A percentile compares a stretch with the other conserved stretches of the same genome.
These are phyloP conservation scores for Melanotus villosus DNA, from an alignment of 2,888 invertebrate genomes.

Conservation along the genomic window DNA sequence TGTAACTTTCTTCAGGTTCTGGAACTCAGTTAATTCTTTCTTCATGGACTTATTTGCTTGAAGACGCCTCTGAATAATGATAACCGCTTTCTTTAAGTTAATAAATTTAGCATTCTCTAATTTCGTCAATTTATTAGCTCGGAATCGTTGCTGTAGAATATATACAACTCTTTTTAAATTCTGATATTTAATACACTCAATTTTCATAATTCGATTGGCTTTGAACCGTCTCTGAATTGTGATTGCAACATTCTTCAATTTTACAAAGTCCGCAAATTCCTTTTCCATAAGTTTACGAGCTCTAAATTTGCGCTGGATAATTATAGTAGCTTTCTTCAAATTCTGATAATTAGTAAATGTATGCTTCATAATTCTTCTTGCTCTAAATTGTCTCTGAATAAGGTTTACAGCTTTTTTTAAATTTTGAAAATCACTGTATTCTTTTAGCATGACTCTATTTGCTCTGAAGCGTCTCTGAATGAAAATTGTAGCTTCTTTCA, in stretches of 20 bases:
- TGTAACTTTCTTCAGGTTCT: too few relatives aligned
- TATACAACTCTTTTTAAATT: conserved; percentile 61
- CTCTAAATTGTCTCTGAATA: conserved; percentile 65
- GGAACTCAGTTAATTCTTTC: too few relatives aligned
- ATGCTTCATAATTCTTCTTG: conserved; percentile 31
- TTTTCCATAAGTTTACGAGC: conserved; percentile 55
- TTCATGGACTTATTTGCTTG: conserved; percentile 60
- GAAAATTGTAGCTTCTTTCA: conserved; percentile 61
- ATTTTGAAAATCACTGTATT: conserved; percentile 48
- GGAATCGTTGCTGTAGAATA: conserved; percentile 67
- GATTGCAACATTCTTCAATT: conserved; percentile 63
- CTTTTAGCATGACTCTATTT: conserved; percentile 48
- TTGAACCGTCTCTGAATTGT: conserved; percentile 62
- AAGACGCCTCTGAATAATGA: conserved; percentile 59
- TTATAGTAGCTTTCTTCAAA: conserved; percentile 56
- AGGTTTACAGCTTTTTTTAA: conserved; percentile 62
- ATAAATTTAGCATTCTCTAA: conserved; percentile 58
- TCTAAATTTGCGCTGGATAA: conserved; percentile 50
- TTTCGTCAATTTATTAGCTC: conserved; percentile 65
- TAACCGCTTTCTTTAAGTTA: conserved; percentile 45
- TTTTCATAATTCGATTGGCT: conserved; percentile 63
- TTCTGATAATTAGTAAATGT: conserved; percentile 60
- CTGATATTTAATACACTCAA: conserved; percentile 60
- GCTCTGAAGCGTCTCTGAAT: conserved; percentile 67
- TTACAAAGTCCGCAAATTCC: neutral